Evolutionary conservation across 2,113 vertebrate species (phyloP), one percentile per base, ranked within the genome.

Genomic region (Nerophis lumbriciformis): DNA sequence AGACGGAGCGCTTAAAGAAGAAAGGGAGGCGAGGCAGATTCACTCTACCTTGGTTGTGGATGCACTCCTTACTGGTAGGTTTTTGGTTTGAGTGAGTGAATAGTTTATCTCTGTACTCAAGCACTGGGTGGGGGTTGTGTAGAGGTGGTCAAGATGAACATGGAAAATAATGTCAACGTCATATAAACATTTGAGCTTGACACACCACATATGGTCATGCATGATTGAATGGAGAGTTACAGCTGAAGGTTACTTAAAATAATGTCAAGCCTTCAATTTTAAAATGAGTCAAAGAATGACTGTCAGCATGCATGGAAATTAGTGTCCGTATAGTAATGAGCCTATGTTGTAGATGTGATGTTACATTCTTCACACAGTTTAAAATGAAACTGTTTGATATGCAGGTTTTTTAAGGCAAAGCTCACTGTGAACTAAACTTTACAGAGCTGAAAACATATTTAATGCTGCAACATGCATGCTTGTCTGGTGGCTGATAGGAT

Each of bases 101-200:
- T 84, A 94, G 93, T 87, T 95, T 97, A 93, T 95, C 92, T 92
- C 91, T 97, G 94, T 94, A 93, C 87, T 91, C 94, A 91, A 94
- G 92, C 83, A 97, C 96, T 98, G 91, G 90, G 8, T 88, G 87
- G 83, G 53, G 85, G 75, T 88, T 90, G 84, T 90, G 85, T 88
- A 62, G 59, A 68, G 63, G 61, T 75, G 45, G 64, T 39, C 71
- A 59, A 85, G 87, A 88, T 83, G 86, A 87, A 87, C 88, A 89
- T 66, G 89, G 61, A 77, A 77, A 63, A 75, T 56, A 44, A 83
- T 5, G 56, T 80, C 70, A 86, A 76, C 53, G 81, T 75, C 58
- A 77, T 50, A 65, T 10, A 47, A 65, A 82, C 45, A 76, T 50
- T 51, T 8, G 36, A 62, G 16, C 36, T 51, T 28, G 49, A 62